These are phyloP conservation scores for human DNA, from an alignment of 2,113 vertebrate species.

Conservation along the genomic window DNA sequence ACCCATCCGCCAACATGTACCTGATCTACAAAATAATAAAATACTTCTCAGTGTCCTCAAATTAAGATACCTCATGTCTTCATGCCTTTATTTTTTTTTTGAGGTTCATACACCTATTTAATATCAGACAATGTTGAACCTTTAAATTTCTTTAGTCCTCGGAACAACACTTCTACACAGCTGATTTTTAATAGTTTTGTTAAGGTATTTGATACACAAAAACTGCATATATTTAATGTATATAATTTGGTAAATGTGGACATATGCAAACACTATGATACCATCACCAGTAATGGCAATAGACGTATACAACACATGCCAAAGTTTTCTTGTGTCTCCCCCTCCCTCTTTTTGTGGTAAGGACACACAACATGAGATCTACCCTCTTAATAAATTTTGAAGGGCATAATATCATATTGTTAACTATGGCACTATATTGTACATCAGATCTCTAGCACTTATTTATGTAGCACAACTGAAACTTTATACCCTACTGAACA, in stretches of 20 bases:
- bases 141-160: neutral
- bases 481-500: neutral
- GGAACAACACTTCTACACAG: neutral
- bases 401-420: neutral
- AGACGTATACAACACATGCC: neutral
- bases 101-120: neutral
- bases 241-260: neutral
- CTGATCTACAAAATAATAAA: neutral
- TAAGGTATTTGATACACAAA: neutral
- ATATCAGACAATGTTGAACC: neutral
- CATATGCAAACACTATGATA: no score
- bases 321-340: neutral
- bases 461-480: neutral
- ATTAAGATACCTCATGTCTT: neutral
- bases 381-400: neutral
- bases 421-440: neutral
- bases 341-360: neutral
- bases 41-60: neutral
- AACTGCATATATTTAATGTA: neutral
- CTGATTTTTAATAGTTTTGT: neutral
- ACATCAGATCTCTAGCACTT: neutral
- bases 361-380: neutral
- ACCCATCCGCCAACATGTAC: neutral
- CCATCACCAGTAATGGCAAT: neutral
- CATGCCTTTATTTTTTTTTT: neutral